Conservation (phyloP, 2,113 vertebrate genomes). For the Thomomys bottae region DNA sequence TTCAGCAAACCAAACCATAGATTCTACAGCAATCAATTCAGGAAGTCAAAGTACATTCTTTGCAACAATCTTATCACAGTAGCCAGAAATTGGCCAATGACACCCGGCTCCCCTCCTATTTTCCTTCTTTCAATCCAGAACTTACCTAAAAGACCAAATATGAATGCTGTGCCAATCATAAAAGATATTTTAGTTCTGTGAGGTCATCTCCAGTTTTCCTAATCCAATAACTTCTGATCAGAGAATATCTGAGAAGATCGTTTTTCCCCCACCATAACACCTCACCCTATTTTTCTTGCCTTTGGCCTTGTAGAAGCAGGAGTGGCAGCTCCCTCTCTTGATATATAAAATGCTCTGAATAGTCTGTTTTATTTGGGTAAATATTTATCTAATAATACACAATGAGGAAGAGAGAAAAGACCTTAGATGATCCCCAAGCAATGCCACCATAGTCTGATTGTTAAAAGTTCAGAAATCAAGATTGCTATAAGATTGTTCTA, state of each 20-base stretch:
- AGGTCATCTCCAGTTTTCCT: not conserved
- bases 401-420: not conserved
- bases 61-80: not conserved
- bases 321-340: not conserved
- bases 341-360: not conserved
- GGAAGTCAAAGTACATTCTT: not conserved
- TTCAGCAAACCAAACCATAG: not conserved
- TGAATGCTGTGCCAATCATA: not conserved
- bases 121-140: not conserved
- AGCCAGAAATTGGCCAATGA: not conserved
- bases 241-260: not conserved
- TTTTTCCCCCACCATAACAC: not conserved
- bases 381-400: not conserved
- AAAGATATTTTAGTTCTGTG: not conserved
- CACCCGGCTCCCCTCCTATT: not conserved
- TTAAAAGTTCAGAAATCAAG: conserved; percentile 5
- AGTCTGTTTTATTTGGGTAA: not conserved
- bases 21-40: not conserved
- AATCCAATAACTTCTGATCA: not conserved
- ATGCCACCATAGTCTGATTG: not conserved
- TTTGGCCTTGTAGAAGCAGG: conserved; percentile 11
- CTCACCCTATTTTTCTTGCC: not conserved
- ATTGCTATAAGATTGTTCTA: not conserved
- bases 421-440: not conserved
- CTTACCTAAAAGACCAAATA: not conserved